These are phyloP conservation scores for Ceuthmochares aereus DNA, from an alignment of 2,113 vertebrate species.

Conservation along the genomic window DNA sequence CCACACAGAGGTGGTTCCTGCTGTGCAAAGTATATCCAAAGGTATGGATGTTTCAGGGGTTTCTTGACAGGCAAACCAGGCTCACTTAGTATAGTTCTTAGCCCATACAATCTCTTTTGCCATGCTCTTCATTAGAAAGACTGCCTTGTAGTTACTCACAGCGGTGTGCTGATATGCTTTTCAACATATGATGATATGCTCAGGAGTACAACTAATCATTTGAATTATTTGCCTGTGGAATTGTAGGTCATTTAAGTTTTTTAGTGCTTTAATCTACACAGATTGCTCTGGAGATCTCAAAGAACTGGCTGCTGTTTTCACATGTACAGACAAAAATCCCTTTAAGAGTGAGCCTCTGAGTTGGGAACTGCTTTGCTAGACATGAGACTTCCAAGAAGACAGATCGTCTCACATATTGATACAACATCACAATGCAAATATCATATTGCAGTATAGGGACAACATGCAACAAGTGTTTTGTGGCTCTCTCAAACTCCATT, in stretches of 20 bases:
- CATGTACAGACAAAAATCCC: conserved; percentile 24
- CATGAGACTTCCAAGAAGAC: not conserved
- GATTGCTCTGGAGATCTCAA: conserved; percentile 51
- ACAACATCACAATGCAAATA: conserved; percentile 51
- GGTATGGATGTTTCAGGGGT: not conserved
- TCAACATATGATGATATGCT: not conserved
- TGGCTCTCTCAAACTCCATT: conserved; percentile 26
- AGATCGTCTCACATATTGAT: conserved; percentile 37
- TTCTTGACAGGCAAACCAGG: not conserved
- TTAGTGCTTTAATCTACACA: conserved; percentile 52
- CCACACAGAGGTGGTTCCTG: not conserved
- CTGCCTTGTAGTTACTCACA: not conserved
- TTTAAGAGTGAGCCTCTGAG: conserved; percentile 53
- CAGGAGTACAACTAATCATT: not conserved
- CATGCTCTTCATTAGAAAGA: not conserved
- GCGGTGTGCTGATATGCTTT: not conserved
- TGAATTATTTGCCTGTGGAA: conserved; percentile 9
- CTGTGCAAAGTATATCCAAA: not conserved
- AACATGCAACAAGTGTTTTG: conserved; percentile 38
- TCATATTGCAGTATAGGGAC: conserved; percentile 49
- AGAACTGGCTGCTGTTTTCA: conserved; percentile 63
- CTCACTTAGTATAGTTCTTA: not conserved
- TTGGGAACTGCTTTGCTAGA: not conserved
- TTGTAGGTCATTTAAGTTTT: conserved; percentile 50
- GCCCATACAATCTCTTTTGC: not conserved